Conservation (phyloP, 2,797 vertebrate genomes). For the Anguilla obscura region DNA sequence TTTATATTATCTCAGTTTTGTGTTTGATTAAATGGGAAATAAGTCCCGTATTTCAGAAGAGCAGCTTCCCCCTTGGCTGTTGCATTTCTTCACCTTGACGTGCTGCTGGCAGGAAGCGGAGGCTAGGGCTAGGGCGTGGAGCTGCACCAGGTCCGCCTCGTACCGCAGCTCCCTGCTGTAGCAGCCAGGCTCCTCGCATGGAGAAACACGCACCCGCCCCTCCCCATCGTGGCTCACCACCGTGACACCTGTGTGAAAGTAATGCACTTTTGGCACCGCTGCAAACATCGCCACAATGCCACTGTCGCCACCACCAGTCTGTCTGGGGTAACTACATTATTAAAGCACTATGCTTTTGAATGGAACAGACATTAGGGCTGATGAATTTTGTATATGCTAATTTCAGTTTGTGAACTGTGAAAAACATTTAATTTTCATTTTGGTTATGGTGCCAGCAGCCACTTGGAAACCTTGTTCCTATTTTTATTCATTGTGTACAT, state of each 20-base stretch:
- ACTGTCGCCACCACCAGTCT: not conserved
- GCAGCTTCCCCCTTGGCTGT: not conserved
- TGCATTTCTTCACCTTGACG: slow-evolving; percentile 39
- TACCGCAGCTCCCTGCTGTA: slow-evolving; percentile 44
- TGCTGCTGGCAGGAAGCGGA: slow-evolving; percentile 45
- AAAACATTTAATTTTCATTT: not conserved
- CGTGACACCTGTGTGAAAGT: slow-evolving; percentile 41
- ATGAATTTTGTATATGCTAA: not conserved
- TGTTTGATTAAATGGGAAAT: no score
- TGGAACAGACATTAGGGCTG: not conserved
- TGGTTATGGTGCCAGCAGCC: not conserved
- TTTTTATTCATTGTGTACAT: not conserved
- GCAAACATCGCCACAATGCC: not conserved
- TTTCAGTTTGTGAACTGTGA: no score
- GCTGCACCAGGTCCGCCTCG: slow-evolving; percentile 38
- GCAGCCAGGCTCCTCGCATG: slow-evolving; percentile 46
- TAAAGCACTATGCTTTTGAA: not conserved
- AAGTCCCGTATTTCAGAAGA: not conserved
- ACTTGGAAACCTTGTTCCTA: not conserved
- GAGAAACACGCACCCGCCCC: slow-evolving; percentile 39
- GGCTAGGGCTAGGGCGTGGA: slow-evolving; percentile 42
- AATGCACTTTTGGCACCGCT: not conserved
- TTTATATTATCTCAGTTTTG: not conserved
- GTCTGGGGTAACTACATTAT: not conserved
- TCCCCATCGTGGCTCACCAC: slow-evolving; percentile 47